A percentile compares a stretch with the other conserved stretches of the same genome.
These are phyloP conservation scores for Melanotus villosus DNA, from an alignment of 2,888 invertebrate genomes.

Conservation along the genomic window DNA sequence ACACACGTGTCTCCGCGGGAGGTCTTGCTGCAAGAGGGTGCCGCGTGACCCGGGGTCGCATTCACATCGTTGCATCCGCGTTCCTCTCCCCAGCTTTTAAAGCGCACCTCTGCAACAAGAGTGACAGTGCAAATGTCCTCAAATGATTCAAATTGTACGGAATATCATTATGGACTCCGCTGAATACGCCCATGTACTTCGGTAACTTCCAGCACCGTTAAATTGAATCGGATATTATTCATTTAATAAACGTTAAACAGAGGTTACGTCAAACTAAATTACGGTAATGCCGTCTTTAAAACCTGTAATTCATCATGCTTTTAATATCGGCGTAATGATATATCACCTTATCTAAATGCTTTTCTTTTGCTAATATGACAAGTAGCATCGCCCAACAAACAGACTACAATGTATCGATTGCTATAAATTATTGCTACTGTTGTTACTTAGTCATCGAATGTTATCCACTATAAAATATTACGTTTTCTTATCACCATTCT, in stretches of 20 bases:
- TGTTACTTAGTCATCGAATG: background rate
- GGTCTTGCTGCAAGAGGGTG: conserved; percentile 41
- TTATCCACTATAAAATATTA: background rate
- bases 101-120: conserved; percentile 11
- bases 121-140: conserved; percentile 40
- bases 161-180: conserved; percentile 10
- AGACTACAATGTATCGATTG: conserved; percentile 8
- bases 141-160: conserved; percentile 29
- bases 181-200: conserved; percentile 3
- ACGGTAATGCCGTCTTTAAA: conserved; percentile 29
- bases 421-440: conserved; percentile 12
- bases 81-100: conserved; percentile 33
- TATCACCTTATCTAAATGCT: conserved; percentile 36
- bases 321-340: conserved; percentile 43
- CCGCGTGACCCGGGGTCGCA: conserved; percentile 48
- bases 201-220: conserved; percentile 33
- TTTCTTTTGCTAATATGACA: conserved; percentile 38
- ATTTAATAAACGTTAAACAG: conserved; percentile 30
- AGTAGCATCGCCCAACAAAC: conserved; percentile 32
- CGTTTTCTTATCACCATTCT: background rate
- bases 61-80: conserved; percentile 44
- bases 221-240: conserved; percentile 34
- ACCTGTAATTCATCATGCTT: conserved; percentile 36
- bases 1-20: conserved; percentile 43
- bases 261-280: conserved; percentile 42